Evolutionary conservation across 2,888 invertebrate species (phyloP).

Genomic region (Eupithecia abbreviata): DNA sequence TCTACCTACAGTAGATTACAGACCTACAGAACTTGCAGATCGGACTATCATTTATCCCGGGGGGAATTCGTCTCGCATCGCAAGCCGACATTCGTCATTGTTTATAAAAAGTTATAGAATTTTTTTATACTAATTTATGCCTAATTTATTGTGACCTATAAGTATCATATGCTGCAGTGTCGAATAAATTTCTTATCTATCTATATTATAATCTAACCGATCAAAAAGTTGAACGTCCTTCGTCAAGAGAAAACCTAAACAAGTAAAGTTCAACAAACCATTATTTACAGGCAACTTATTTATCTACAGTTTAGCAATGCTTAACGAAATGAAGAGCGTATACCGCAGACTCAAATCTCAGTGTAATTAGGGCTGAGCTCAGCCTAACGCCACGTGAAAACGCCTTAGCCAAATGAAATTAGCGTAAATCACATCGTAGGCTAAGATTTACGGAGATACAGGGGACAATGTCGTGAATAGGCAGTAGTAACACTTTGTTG

Average conservation of each 20-base stretch:
- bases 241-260: neutral
- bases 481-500: conserved; percentile 10
- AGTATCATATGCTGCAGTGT: too few species aligned
- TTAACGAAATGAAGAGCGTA: conserved; percentile 43
- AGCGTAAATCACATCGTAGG: conserved; percentile 80
- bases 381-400: conserved; percentile 62
- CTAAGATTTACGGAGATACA: conserved; percentile 68
- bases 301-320: conserved; percentile 35
- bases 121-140: too few species aligned
- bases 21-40: too few species aligned
- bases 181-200: too few species aligned
- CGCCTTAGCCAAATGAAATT: conserved; percentile 76
- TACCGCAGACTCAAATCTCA: conserved; percentile 38
- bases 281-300: conserved; percentile 14
- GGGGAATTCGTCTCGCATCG: too few species aligned
- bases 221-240: neutral
- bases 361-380: conserved; percentile 71
- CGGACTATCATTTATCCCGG: too few species aligned
- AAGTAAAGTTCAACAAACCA: conserved; percentile 9
- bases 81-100: too few species aligned
- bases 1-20: too few species aligned
- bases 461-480: conserved; percentile 10
- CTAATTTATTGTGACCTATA: too few species aligned
- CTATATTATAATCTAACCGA: neutral
- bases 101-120: too few species aligned